These are phyloP conservation scores for Rousettus leschenaultii DNA, from an alignment of 2,113 vertebrate species.

Conservation along the genomic window DNA sequence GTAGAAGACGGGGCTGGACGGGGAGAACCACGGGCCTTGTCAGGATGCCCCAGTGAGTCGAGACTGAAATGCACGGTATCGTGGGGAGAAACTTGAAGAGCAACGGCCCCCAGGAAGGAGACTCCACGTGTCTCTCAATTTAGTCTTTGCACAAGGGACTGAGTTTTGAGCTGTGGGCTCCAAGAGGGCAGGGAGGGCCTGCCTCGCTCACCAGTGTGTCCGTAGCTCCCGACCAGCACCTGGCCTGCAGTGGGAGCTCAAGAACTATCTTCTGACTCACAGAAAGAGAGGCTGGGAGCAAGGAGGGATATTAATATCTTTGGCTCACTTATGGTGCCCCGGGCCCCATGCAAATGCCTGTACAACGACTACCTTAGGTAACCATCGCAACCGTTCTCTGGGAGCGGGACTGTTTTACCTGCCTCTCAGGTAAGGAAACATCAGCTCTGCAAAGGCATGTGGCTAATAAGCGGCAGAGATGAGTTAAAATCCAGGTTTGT, in stretches of 20 bases:
- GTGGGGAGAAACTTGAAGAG: neutral
- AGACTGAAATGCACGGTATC: neutral
- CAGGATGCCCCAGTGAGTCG: neutral
- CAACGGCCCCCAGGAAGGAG: neutral
- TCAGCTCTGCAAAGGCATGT: neutral
- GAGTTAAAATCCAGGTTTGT: neutral
- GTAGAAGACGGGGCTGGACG: neutral
- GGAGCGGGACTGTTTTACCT: neutral
- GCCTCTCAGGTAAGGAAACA: neutral
- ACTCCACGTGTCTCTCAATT: accelerated
- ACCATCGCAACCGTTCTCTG: neutral
- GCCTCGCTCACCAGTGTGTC: neutral
- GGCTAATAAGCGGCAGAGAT: neutral
- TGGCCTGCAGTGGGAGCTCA: constrained; percentile 9
- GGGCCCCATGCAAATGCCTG: neutral
- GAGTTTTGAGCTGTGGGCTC: neutral
- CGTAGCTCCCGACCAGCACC: neutral
- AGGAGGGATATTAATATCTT: neutral
- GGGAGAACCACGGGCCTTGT: neutral
- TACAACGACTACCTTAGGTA: accelerated
- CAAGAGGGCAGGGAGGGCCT: neutral
- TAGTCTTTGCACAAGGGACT: neutral
- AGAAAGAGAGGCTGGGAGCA: neutral
- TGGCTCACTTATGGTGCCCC: accelerated
- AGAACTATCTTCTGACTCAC: neutral